A percentile compares a stretch with the other conserved stretches of the same genome.
These are phyloP conservation scores for Hypercompe scribonia DNA, from an alignment of 2,888 invertebrate species.

Conservation along the genomic window DNA sequence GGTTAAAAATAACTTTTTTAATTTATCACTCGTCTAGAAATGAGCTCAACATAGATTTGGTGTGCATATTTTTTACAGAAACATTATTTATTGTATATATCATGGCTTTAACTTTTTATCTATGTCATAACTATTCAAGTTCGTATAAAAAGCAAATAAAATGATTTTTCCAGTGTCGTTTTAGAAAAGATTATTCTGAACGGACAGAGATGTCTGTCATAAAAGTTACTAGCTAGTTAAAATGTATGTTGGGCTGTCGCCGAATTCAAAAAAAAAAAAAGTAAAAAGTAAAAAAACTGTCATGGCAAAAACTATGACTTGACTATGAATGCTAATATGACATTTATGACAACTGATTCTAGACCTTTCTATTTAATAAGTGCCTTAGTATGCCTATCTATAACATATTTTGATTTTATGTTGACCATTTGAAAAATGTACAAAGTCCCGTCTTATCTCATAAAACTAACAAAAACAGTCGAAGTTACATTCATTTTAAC, in stretches of 20 bases:
- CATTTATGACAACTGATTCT: neutral
- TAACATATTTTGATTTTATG: neutral
- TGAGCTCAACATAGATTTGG: slow-evolving; percentile 23
- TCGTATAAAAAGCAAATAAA: neutral
- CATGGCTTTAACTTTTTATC: neutral
- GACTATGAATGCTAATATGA: too few relatives aligned
- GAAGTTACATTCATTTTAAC: slow-evolving; percentile 40
- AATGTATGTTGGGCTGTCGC: too few relatives aligned
- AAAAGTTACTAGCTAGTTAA: neutral
- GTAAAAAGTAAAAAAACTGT: too few relatives aligned
- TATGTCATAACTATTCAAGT: neutral
- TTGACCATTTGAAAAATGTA: neutral
- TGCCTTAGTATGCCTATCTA: neutral
- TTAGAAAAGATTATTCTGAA: neutral
- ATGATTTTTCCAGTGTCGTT: neutral
- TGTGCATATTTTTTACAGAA: neutral
- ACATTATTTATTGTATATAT: slow-evolving; percentile 7
- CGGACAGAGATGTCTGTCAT: neutral
- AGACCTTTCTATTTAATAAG: neutral
- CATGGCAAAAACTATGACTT: too few relatives aligned
- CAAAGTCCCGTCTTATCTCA: neutral
- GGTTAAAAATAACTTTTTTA: slow-evolving; percentile 63
- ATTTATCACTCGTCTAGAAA: slow-evolving; percentile 46
- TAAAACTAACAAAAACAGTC: slow-evolving; percentile 20
- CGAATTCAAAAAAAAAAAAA: too few relatives aligned